Evolutionary conservation across 2,113 vertebrate genomes (phyloP), one percentile per base, ranked within the genome.

Genomic region (Semnornis frantzii): DNA sequence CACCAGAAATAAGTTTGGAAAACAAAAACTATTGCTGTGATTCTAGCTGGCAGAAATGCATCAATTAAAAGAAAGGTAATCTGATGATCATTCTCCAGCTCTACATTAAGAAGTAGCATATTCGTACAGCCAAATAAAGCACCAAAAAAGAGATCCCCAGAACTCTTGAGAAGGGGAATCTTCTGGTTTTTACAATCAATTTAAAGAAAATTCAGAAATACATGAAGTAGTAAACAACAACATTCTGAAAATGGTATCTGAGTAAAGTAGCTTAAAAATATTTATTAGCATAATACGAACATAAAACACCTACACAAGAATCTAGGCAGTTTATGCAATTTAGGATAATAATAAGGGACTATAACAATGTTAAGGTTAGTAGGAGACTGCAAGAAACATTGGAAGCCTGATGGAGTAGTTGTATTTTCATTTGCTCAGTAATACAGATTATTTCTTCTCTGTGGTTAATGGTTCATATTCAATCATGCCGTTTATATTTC

Each of bases 31-130:
- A 31, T 79, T 64, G 65, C 11, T 28, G 33, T 8, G 46, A 76
- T 85, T 86, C 63, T 80, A 64, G 31, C 76, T 89, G 57, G 60
- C 65, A 89, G 78, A 89, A 95, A 68, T 30, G 25, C 48, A 65
- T 75, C 77, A 84, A 89, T 57, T 33, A 92, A 87, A 94, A 89
- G 87, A 87, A 91, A 86, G 63, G 91, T 69, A 92, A 90, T 48
- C 24, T 37, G 79, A 81, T 82, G 92, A 93, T 82, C 0, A 69
- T 90, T 96, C 94, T 87, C 30, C 75, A 89, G 24, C 0, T 1
- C 25, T 75, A 82, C 20, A 62, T 73, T 86, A 91, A 65, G 33
- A 85, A 33, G 60, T 50, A 82, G 55, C 18, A 77, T 23, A 92
- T 79, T 60, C 72, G 58, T 82, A 65, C 60, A 91, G 81, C 89